Conservation (phyloP, 2,113 vertebrate species). For the Boleophthalmus pectinirostris region DNA sequence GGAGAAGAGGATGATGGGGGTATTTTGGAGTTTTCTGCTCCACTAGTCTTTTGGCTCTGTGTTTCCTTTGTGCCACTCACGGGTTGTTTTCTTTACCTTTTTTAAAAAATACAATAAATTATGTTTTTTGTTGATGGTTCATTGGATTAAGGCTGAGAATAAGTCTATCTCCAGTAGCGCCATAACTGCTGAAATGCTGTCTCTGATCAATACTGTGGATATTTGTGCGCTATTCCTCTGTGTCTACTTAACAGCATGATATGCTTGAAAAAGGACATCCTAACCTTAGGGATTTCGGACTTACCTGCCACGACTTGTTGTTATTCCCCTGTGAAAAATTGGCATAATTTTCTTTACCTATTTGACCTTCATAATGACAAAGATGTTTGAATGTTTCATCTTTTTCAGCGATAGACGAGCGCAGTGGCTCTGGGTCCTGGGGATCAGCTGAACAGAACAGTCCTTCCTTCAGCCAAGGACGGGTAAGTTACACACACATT, state of each 20-base stretch:
- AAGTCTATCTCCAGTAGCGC: background rate
- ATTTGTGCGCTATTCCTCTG: constrained; percentile 22
- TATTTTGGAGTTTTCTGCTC: constrained; percentile 81
- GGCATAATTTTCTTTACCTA: constrained; percentile 2
- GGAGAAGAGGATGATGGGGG: constrained; percentile 77
- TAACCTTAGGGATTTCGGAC: constrained; percentile 14
- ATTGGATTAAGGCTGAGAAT: background rate
- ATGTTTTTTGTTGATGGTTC: background rate
- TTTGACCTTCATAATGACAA: constrained; percentile 8
- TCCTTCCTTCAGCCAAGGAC: constrained; percentile 90
- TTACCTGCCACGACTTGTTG: constrained; percentile 23
- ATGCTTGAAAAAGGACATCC: constrained; percentile 9
- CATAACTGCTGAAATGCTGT: background rate
- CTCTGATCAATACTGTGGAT: constrained; percentile 32
- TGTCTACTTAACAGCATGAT: constrained; percentile 30
- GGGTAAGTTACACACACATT: constrained; percentile 78
- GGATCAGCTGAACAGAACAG: constrained; percentile 89
- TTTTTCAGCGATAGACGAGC: constrained; percentile 86
- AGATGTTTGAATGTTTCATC: constrained; percentile 49
- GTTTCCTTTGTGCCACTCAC: constrained; percentile 64
- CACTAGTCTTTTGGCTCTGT: constrained; percentile 76
- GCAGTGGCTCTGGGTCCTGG: constrained; percentile 90
- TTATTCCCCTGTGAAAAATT: constrained; percentile 9
- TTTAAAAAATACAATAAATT: constrained; percentile 24
- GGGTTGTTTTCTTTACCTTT: constrained; percentile 50